Base-by-base conservation (phyloP, 2,888 invertebrate species). In the Eupeodes latifasciatus region DNA sequence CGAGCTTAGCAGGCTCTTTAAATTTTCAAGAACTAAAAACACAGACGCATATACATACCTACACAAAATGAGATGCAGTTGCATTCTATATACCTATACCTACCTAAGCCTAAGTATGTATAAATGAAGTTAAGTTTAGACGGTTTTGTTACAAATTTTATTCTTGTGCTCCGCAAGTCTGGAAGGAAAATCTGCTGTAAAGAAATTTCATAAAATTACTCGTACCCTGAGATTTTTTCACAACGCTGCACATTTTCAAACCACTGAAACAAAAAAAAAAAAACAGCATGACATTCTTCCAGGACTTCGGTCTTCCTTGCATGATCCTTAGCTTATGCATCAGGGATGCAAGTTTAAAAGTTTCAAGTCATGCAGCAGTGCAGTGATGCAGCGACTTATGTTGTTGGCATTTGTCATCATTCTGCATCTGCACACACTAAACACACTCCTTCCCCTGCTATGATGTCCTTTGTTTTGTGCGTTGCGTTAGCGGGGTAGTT, bases 11-110 rank as follows among this genome's bases (percentile, higher is more conserved):
- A 67, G 67, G 51, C 51, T 53, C 71, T 71, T 71, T 71, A 55
- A 71, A 44, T 71, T 55, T 71, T 55, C 55, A 71, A 71, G 71
- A 71, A 71, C 55, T 44, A 9, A 55, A 57, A 71, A 44, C 53
- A 55, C 71, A 71, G 14, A 49, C 14, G 49, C 27, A 49, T 19
- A 40, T 40, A 40, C 40, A 40, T 40, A 40, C 40, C 27, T 27
- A 66, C 2, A 49, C 0, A 47, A 49, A 34, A n/a, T 7, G 0
- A 40, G 11, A 55, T 55, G 36, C 55, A 55, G 55, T 16, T 55
- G 16, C 19, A 47, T 64, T 16, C 19, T 44, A 47, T 10, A 16
- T 55, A 9, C 14, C 27, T 2, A 27, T 2, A 27, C 27, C 27
- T 27, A 27, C 27, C 27, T 27, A 27, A 27, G 40, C 4, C 5